Base-by-base conservation (phyloP, 2,113 vertebrate species). In the Zosterops borbonicus region DNA sequence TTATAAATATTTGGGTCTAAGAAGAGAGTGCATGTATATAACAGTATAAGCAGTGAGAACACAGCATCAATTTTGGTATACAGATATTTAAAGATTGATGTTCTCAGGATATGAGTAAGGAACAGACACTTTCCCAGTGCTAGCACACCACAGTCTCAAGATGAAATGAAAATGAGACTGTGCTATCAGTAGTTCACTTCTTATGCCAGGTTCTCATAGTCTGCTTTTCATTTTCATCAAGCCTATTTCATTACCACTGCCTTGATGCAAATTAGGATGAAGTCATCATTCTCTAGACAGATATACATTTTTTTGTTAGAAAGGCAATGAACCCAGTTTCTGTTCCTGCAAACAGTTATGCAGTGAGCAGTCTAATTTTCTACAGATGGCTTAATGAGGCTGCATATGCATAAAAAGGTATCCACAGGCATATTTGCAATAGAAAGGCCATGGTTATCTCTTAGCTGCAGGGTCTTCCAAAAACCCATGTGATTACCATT, bases 311-410 rank as follows among this genome's bases (percentile, higher is more conserved):
- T 94, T 96, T 93, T 94, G 65, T 87, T 89, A 90, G 76, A 68
- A 89, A 94, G 53, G 86, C 49, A 1, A 93, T 65, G 83, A 96
- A 94, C 62, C 56, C 53, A 27, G 65, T 87, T 87, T 83, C 65
- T 68, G 65, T 58, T 94, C 68, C 92, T 96, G 88, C 68, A 92
- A 92, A 94, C 88, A 94, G 83, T 90, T 94, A 96, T 78, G 62
- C 88, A 93, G 68, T 78, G 78, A 92, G 69, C 63, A 83, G 83
- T 62, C 85, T 95, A 71, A 96, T 96, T 96, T 92, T 92, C 83
- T 84, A 92, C 92, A 95, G 88, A 94, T 95, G 88, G 60, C 80
- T 96, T 93, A 96, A 93, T 93, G 93, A 88, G 79, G 56, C 18
- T 92, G 69, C 68, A 81, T 64, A 65, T 78, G 37, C 23, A 27